Evolutionary conservation across 2,888 invertebrate genomes (phyloP).

Genomic region (Ormyrus thymus): DNA sequence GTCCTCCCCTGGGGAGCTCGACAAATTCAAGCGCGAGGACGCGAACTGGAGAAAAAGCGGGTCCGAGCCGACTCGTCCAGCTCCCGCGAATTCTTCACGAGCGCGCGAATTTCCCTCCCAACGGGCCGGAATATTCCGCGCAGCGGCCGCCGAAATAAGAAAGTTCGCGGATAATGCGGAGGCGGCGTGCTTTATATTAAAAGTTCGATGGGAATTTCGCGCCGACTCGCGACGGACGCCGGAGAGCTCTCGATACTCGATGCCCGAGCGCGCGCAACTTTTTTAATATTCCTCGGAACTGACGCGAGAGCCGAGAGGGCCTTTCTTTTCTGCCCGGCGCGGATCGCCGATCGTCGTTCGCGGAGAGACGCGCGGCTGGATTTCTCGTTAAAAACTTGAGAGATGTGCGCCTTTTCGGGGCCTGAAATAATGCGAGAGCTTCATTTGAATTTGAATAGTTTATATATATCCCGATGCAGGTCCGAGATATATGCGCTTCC

Average conservation of each 20-base stretch:
- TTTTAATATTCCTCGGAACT: too few relatives aligned
- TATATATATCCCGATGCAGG: slow-evolving; percentile 16
- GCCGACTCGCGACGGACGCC: too few relatives aligned
- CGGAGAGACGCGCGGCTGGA: too few relatives aligned
- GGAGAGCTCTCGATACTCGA: too few relatives aligned
- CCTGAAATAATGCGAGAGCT: background rate
- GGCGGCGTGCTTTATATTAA: background rate
- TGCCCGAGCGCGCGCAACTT: too few relatives aligned
- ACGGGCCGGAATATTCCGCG: background rate
- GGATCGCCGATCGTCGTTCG: too few relatives aligned
- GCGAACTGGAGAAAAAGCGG: background rate
- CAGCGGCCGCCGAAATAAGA: background rate
- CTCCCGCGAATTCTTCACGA: slow-evolving; percentile 28
- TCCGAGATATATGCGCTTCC: background rate
- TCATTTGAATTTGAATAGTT: slow-evolving; percentile 27
- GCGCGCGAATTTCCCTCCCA: background rate
- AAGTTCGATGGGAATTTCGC: too few relatives aligned
- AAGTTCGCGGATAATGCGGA: slow-evolving; percentile 15
- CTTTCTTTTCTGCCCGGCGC: too few relatives aligned
- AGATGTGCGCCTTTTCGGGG: too few relatives aligned
- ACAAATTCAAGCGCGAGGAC: slow-evolving; percentile 41
- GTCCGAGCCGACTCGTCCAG: background rate
- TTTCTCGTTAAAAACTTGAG: too few relatives aligned
- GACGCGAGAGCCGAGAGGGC: too few relatives aligned
- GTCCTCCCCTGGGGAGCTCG: slow-evolving; percentile 29